A percentile compares a stretch with the other conserved stretches of the same genome.
Evolutionary conservation across 2,888 invertebrate species (phyloP).

Genomic region (Polymixis lichenea): DNA sequence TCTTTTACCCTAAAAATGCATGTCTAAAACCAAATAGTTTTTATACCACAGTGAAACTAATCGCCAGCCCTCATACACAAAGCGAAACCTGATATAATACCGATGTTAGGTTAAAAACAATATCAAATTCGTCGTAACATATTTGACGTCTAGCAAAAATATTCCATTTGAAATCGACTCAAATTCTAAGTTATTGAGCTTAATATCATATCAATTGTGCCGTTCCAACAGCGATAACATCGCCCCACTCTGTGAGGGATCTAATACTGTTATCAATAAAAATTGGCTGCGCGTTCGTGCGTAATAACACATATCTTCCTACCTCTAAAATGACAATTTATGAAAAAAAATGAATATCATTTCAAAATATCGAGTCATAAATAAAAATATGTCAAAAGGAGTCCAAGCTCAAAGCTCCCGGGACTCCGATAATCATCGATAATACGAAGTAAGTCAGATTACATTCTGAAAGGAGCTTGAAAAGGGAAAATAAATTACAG

Average conservation of each 20-base stretch:
- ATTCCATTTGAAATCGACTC: neutral
- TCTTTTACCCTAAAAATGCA: neutral
- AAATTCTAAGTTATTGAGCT: constrained; percentile 36
- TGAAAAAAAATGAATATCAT: constrained; percentile 11
- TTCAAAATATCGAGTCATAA: constrained; percentile 43
- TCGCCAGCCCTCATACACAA: neutral
- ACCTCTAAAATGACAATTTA: constrained; percentile 12
- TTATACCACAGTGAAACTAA: neutral
- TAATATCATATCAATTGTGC: constrained; percentile 23
- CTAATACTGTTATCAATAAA: constrained; percentile 24
- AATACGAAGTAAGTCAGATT: constrained; percentile 63
- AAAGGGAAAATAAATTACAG: constrained; percentile 67
- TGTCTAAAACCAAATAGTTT: neutral
- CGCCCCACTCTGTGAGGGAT: constrained; percentile 1
- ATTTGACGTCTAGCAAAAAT: constrained; percentile 14
- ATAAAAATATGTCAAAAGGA: constrained; percentile 56
- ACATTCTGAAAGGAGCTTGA: constrained; percentile 61
- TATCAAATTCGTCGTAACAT: constrained; percentile 1
- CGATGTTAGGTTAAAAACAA: constrained; percentile 1
- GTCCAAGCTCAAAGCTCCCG: constrained; percentile 27
- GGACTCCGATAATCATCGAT: constrained; percentile 60
- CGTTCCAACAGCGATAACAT: constrained; percentile 24
- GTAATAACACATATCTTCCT: neutral
- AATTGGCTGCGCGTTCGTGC: neutral
- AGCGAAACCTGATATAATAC: neutral